Evolutionary conservation across 2,888 invertebrate genomes (phyloP).

Genomic region (Tridacna gigas): DNA sequence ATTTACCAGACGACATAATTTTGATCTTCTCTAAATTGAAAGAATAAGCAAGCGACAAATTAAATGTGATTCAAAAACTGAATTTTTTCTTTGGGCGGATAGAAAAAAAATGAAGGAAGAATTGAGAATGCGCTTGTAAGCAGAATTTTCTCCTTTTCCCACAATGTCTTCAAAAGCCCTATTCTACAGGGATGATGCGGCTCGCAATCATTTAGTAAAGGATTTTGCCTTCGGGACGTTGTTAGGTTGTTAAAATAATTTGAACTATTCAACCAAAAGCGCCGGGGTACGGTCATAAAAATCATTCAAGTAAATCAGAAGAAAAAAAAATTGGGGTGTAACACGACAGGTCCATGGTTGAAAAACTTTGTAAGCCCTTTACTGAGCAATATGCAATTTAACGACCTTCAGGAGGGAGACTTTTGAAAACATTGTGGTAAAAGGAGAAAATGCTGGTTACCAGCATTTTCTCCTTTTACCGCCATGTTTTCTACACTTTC

Average conservation of each 20-base stretch:
- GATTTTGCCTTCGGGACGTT: not conserved
- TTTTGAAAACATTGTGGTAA: not conserved
- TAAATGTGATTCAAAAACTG: too few species aligned
- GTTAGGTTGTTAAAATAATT: not conserved
- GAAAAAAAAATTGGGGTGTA: too few species aligned
- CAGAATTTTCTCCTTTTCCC: not conserved
- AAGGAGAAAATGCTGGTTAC: not conserved
- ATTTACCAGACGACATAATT: too few species aligned
- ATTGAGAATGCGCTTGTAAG: not conserved
- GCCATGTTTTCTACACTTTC: not conserved
- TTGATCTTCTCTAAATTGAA: too few species aligned
- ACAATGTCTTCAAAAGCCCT: not conserved
- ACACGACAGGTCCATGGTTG: too few species aligned
- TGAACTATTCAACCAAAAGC: not conserved
- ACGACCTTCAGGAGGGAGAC: too few species aligned
- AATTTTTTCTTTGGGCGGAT: too few species aligned
- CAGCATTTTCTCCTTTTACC: conserved; percentile 3
- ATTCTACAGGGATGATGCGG: not conserved
- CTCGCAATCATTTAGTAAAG: not conserved
- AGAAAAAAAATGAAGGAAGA: not conserved
- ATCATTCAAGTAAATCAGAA: too few species aligned
- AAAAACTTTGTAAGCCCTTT: too few species aligned
- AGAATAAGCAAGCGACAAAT: too few species aligned
- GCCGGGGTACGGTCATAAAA: too few species aligned
- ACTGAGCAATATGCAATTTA: too few species aligned